Conservation (phyloP, 2,797 vertebrate species). For the Megaceryle alcyon region DNA sequence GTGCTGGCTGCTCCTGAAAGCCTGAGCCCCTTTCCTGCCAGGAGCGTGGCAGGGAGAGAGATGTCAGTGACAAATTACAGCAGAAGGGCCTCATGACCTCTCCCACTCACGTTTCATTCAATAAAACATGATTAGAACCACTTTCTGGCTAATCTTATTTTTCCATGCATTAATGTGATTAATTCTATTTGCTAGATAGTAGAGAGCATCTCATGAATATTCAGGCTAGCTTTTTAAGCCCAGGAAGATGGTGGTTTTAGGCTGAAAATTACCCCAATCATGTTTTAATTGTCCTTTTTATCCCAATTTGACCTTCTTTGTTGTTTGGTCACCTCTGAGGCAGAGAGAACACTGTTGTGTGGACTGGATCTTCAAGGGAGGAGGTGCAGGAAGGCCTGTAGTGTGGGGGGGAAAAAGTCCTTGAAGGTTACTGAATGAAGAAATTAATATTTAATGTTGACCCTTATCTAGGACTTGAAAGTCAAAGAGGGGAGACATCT, state of each 20-base stretch:
- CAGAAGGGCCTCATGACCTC: not conserved
- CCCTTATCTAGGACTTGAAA: slow-evolving; percentile 15
- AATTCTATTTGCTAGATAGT: slow-evolving; percentile 49
- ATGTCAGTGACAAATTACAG: not conserved
- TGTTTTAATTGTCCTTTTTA: not conserved
- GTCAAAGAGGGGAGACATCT: not conserved
- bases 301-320: not conserved
- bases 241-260: not conserved
- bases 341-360: not conserved
- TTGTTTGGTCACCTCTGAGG: not conserved
- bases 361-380: not conserved
- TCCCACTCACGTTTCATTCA: slow-evolving; percentile 34
- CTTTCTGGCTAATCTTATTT: slow-evolving; percentile 21
- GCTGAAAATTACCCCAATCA: not conserved
- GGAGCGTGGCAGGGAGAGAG: not conserved
- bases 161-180: slow-evolving; percentile 43
- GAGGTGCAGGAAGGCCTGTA: not conserved
- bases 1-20: not conserved
- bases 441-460: not conserved
- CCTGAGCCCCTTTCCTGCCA: fast-evolving
- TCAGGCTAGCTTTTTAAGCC: not conserved
- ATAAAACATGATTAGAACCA: slow-evolving; percentile 1
- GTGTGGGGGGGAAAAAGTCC: not conserved
- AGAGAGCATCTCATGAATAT: slow-evolving; percentile 4
- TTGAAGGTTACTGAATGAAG: not conserved